Base-by-base conservation (phyloP, 53 echinoderm and acorn worm species). In the Echinarachnius parma region DNA sequence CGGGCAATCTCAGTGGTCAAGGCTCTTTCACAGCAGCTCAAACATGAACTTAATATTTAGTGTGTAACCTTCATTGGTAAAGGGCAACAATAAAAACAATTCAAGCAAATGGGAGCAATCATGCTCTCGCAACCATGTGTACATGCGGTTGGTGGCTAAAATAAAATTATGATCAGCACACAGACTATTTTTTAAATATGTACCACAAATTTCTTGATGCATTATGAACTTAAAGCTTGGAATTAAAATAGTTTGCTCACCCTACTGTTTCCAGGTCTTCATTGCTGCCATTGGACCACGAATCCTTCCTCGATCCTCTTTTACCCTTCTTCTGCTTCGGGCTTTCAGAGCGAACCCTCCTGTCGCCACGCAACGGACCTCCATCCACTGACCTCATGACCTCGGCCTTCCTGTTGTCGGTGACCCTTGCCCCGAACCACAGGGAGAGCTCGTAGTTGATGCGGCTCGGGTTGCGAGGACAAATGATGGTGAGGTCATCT, bases 341-440 rank as follows among this genome's bases (percentile, higher is more conserved):
- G 69, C 80, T 81, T 21, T 75, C 64, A 10, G 69, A 59, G 19
- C 52, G 64, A 30, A 36, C 60, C 27, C 78, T 81, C 48, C 48
- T 61, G 5, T 66, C 50, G 0, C 24, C 16, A 10, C 55, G 37
- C 9, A 27, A 68, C 56, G 76, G 65, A 20, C 77, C 34, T 7
- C 68, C 48, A 9, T 48, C 82, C 2, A 80, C 56, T 36, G 82
- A 83, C 10, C 82, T 46, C 1, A 86, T 82, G 19, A 89, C 92
- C 27, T 77, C 85, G n/a, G 62, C 39, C 21, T 10, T 16, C 25
- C 37, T 16, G 13, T 49, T 18, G 18, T 37, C 57, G 0, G 98
- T 85, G 7, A 84, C 98, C 19, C 98, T 78, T 0, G 88, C 92
- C 11, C 98, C 98, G 64, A 98, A 98, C 98, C 92, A 98, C 29